Evolutionary conservation across 2,888 invertebrate species (phyloP).

Genomic region (Boloria selene): DNA sequence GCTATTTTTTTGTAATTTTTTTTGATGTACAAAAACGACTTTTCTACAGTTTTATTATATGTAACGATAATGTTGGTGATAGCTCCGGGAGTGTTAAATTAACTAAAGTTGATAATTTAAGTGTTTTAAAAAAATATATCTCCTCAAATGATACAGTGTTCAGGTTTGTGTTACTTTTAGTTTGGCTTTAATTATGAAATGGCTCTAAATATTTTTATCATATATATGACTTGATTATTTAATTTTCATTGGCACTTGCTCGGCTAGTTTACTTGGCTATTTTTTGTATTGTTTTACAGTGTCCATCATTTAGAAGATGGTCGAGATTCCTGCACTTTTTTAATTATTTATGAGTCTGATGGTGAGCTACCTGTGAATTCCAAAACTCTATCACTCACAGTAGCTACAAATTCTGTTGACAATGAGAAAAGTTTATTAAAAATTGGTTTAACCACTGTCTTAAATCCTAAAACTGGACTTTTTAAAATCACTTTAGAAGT

Average conservation of each 20-base stretch:
- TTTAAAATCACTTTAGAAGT: neutral
- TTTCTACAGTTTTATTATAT: too few relatives aligned
- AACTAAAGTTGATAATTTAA: neutral
- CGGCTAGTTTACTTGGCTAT: neutral
- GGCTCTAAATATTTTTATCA: neutral
- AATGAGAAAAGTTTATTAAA: too few relatives aligned
- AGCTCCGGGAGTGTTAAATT: neutral
- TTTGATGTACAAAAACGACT: too few relatives aligned
- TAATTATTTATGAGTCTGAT: neutral
- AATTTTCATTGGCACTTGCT: too few relatives aligned
- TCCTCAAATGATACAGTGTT: neutral
- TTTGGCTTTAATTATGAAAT: neutral
- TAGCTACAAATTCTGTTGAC: neutral
- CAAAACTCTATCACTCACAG: neutral
- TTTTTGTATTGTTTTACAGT: neutral
- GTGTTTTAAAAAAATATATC: neutral
- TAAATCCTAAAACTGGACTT: neutral
- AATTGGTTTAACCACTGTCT: neutral
- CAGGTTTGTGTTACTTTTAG: neutral
- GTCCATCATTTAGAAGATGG: neutral
- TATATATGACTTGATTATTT: neutral
- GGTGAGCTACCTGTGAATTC: neutral
- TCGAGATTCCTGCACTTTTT: neutral
- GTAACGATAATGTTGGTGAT: constrained; percentile 1
- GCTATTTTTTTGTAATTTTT: too few relatives aligned